These are phyloP conservation scores for Pachyrhynchus sulphureomaculatus DNA, from an alignment of 1,140 invertebrate species.

Conservation along the genomic window DNA sequence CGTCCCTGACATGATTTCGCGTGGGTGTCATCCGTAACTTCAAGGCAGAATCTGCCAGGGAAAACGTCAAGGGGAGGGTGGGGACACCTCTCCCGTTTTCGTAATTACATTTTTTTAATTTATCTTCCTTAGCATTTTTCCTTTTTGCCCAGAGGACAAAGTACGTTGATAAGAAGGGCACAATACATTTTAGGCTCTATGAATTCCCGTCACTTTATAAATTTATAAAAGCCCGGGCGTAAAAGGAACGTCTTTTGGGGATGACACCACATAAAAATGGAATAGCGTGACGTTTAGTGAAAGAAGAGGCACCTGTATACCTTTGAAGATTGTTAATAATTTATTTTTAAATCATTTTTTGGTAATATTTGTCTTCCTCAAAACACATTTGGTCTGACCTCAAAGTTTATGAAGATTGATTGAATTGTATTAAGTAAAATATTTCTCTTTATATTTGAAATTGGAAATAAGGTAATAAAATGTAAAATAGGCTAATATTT, in stretches of 20 bases:
- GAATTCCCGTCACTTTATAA: slow-evolving; percentile 24
- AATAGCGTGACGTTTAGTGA: slow-evolving; percentile 17
- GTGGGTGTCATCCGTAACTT: slow-evolving; percentile 19
- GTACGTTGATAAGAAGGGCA: slow-evolving; percentile 22
- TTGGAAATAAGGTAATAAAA: too few species aligned
- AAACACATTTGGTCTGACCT: too few species aligned
- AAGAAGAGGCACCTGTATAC: slow-evolving; percentile 8
- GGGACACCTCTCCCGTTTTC: slow-evolving; percentile 7
- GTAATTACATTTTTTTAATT: slow-evolving; percentile 24
- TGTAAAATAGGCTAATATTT: too few species aligned
- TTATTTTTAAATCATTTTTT: background rate
- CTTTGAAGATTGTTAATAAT: slow-evolving; percentile 4
- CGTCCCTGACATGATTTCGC: background rate
- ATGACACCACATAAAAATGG: slow-evolving; percentile 12
- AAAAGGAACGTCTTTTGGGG: slow-evolving; percentile 7
- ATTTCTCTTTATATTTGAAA: too few species aligned
- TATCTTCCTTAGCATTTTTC: slow-evolving; percentile 22
- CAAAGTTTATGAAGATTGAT: too few species aligned
- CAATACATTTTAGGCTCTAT: slow-evolving; percentile 21
- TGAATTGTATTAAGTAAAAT: too few species aligned
- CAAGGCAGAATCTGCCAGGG: slow-evolving; percentile 1
- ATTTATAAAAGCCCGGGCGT: slow-evolving; percentile 17
- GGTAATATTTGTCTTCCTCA: too few species aligned
- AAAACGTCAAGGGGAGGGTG: slow-evolving; percentile 10
- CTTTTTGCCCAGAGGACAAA: slow-evolving; percentile 18